Percentiles rank a stretch among this genome's conserved stretches.
phyloP scores from a whole-genome alignment of 2,888 invertebrate species.

The Drosophila dives region DNA sequence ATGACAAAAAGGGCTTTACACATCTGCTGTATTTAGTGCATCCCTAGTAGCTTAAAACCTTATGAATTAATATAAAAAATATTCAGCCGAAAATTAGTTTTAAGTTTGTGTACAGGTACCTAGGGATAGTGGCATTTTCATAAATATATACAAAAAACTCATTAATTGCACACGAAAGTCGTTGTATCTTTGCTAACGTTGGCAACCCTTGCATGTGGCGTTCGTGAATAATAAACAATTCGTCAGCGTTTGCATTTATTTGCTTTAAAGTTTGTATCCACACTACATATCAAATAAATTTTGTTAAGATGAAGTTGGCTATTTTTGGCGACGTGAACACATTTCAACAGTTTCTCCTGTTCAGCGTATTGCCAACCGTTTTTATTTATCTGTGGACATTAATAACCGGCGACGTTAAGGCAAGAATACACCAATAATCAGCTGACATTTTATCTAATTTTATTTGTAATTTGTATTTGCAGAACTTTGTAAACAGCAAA shows the following conservation, averaged over 20 bases:
- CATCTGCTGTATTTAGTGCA: background rate
- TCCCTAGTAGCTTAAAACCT: background rate
- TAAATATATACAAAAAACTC: background rate
- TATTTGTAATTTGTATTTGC: slow-evolving; percentile 1
- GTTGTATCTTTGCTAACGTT: background rate
- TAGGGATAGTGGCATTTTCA: background rate
- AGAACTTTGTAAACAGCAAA: slow-evolving; percentile 81
- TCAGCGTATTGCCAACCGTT: slow-evolving; percentile 77
- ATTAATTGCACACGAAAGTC: background rate
- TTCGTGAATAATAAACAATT: slow-evolving; percentile 60
- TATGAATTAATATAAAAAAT: background rate
- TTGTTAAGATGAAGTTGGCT: slow-evolving; percentile 54
- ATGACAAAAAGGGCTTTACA: slow-evolving; percentile 1
- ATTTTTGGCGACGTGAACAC: slow-evolving; percentile 67
- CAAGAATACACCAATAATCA: slow-evolving; percentile 20
- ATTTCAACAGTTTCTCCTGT: slow-evolving; percentile 69
- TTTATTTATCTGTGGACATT: slow-evolving; percentile 81
- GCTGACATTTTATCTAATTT: background rate
- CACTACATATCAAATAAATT: slow-evolving; percentile 7
- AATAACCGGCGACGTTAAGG: slow-evolving; percentile 80
- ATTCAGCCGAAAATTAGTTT: too few species aligned
- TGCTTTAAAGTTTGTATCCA: background rate
- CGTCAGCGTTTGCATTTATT: slow-evolving; percentile 39
- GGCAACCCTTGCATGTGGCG: slow-evolving; percentile 42
- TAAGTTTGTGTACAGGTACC: background rate